Evolutionary conservation across 2,113 vertebrate species (phyloP).

Genomic region (Addax nasomaculatus): DNA sequence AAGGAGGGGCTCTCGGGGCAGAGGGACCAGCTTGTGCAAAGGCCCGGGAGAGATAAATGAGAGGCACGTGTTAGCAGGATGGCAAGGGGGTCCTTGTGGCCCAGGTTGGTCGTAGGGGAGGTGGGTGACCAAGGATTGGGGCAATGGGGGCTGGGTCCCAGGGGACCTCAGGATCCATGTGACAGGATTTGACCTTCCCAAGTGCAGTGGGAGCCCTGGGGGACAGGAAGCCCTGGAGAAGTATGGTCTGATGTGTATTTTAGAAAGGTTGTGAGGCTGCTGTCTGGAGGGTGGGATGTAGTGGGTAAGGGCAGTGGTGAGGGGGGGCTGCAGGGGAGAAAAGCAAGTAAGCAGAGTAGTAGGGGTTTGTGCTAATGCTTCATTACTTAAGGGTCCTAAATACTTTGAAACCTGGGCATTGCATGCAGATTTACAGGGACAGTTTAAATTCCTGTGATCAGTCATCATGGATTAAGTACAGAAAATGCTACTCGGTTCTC

Average conservation of each 20-base stretch:
- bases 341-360: slow-evolving; percentile 77
- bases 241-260: neutral
- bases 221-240: neutral
- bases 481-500: slow-evolving; percentile 79
- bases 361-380: slow-evolving; percentile 74
- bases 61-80: fast-evolving
- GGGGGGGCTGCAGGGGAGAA: neutral
- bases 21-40: neutral
- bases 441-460: slow-evolving; percentile 79
- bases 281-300: too few relatives aligned
- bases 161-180: fast-evolving
- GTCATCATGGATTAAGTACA: slow-evolving; percentile 77
- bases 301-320: fast-evolving
- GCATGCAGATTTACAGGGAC: slow-evolving; percentile 81
- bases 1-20: too few relatives aligned
- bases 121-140: neutral
- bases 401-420: slow-evolving; percentile 75
- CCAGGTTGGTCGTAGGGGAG: neutral
- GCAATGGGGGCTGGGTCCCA: neutral
- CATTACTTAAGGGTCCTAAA: slow-evolving; percentile 80
- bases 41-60: neutral
- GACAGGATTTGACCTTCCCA: neutral
- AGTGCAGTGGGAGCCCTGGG: neutral
- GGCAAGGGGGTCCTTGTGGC: too few relatives aligned
- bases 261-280: neutral